These are phyloP conservation scores for Oconnorella tubifera DNA, from an alignment of 2,888 invertebrate genomes.

Conservation along the genomic window DNA sequence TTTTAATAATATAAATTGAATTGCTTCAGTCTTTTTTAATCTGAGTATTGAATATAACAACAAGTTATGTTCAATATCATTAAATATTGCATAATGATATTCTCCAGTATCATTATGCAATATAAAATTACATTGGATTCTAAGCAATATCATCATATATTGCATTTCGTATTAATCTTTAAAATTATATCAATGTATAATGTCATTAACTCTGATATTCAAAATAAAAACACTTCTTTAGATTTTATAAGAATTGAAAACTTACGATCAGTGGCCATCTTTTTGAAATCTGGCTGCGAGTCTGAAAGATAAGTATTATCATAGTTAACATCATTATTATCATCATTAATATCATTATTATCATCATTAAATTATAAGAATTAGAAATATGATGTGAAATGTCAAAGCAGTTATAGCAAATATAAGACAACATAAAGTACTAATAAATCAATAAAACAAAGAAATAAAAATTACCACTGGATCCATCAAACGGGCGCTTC, in stretches of 20 bases:
- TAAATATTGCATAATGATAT: no score
- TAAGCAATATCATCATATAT: constrained; percentile 1
- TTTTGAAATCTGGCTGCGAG: constrained; percentile 35
- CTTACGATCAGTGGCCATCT: constrained; percentile 24
- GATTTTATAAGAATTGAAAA: neutral
- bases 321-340: no score
- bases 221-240: neutral
- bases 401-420: neutral
- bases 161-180: no score
- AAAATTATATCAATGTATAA: neutral
- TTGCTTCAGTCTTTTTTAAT: no score
- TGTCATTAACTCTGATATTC: neutral
- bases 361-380: no score
- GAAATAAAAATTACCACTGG: constrained; percentile 28
- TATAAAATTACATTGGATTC: neutral
- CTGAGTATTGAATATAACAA: no score
- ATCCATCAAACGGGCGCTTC: constrained; percentile 35
- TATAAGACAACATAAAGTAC: neutral
- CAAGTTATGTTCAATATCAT: no score
- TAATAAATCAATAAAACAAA: neutral
- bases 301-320: constrained; percentile 24
- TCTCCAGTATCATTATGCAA: no score
- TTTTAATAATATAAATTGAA: no score
- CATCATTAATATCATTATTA: neutral
- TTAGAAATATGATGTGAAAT: neutral